Evolutionary conservation across 2,797 vertebrate species (phyloP).

Genomic region (Microctenopoma stevenorrisi): DNA sequence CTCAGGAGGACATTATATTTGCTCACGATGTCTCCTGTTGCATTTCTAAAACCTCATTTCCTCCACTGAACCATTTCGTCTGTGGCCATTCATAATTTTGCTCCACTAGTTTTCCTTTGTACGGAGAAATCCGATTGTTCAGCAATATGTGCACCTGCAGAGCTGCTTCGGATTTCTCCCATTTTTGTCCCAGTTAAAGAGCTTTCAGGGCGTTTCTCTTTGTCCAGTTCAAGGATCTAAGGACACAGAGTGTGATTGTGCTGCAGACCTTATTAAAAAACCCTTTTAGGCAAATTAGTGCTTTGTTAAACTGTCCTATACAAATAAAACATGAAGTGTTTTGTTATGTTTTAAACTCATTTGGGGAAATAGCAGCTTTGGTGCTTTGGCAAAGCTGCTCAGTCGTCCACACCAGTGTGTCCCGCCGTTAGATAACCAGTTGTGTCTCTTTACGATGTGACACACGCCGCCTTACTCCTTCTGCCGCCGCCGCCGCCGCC

Average conservation of each 20-base stretch:
- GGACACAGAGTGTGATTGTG: background rate
- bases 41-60: constrained; percentile 32
- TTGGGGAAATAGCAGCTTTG: background rate
- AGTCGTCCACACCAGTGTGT: constrained; percentile 4
- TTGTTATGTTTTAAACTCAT: background rate
- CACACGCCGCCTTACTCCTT: constrained; percentile 1
- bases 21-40: constrained; percentile 16
- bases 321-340: too few species aligned
- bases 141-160: constrained; percentile 24
- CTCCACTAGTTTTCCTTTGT: constrained; percentile 20
- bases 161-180: background rate
- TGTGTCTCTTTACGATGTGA: constrained; percentile 24
- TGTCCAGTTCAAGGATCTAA: background rate
- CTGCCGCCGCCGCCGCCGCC: constrained; percentile 18
- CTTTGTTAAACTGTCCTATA: too few species aligned
- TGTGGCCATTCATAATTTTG: constrained; percentile 8
- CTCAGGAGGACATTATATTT: constrained; percentile 28
- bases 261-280: background rate
- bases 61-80: constrained; percentile 2
- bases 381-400: background rate
- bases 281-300: background rate
- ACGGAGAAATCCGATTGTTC: constrained; percentile 8
- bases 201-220: background rate
- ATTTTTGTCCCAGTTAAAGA: too few species aligned
- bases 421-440: background rate